phyloP scores from a whole-genome alignment of 2,888 invertebrate species.

The Xestia xanthographa region DNA sequence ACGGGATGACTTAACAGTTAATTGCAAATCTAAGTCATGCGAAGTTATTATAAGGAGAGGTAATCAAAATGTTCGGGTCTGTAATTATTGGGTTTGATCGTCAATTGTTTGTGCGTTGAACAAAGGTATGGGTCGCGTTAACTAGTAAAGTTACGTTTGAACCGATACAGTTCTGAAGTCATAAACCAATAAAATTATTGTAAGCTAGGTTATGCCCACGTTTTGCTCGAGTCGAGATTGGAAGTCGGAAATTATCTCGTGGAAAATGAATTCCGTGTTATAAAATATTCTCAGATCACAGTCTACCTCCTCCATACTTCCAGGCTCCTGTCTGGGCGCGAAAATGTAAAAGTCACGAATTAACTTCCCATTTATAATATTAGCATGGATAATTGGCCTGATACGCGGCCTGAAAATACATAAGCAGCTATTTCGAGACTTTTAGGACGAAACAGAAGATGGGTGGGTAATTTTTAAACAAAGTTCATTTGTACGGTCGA shows the following conservation, averaged over 20 bases:
- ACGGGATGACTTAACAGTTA: not conserved
- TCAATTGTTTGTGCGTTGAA: slow-evolving; percentile 3
- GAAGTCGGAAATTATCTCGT: not conserved
- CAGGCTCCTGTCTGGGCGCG: not conserved
- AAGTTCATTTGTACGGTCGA: not conserved
- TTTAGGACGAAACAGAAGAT: not conserved
- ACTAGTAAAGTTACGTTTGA: not conserved
- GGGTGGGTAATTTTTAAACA: not conserved
- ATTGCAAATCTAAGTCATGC: slow-evolving; percentile 32
- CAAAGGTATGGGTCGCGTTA: too few species aligned
- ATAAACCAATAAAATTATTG: not conserved
- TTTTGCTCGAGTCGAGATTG: not conserved
- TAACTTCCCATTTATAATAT: too few species aligned
- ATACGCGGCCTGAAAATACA: not conserved
- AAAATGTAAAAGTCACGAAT: not conserved
- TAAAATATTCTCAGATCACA: not conserved
- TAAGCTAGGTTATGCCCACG: not conserved
- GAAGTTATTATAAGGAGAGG: slow-evolving; percentile 11
- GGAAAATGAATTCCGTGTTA: not conserved
- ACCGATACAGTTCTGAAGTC: not conserved
- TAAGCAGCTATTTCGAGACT: not conserved
- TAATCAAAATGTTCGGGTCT: slow-evolving; percentile 6
- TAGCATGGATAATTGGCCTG: not conserved
- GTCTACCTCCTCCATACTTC: too few species aligned
- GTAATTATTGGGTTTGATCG: not conserved